Conservation (phyloP, 1,140 invertebrate genomes). For the Chironomus tepperi region DNA sequence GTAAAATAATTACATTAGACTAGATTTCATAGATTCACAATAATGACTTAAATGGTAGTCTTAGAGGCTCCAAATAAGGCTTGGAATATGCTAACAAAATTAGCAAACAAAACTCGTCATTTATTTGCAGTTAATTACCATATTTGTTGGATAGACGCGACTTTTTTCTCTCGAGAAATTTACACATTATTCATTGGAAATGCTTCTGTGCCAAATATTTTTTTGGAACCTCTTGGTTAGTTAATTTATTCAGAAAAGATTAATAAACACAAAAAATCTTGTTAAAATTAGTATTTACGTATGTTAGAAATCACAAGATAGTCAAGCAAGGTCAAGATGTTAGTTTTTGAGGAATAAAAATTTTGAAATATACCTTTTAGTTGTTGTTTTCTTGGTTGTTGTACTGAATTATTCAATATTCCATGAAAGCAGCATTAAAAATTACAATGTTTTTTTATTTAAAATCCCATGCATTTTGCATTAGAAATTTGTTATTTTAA, state of each 20-base stretch:
- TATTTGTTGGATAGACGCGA: no score
- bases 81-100: no score
- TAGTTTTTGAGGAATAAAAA: not conserved
- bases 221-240: no score
- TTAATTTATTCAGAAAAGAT: no score
- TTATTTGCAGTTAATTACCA: no score
- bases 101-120: no score
- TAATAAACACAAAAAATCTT: no score
- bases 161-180: no score
- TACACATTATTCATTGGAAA: no score
- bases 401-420: conserved; percentile 14
- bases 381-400: conserved; percentile 19
- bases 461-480: not conserved
- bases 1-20: not conserved
- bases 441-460: conserved; percentile 11
- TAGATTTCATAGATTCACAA: not conserved
- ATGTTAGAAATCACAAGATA: not conserved
- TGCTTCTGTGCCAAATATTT: no score
- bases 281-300: not conserved
- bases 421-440: not conserved
- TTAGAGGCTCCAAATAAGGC: not conserved
- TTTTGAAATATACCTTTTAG: conserved; percentile 17
- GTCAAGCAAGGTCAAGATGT: not conserved
- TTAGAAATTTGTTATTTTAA: no score
- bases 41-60: not conserved